phyloP scores from a whole-genome alignment of 2,797 vertebrate genomes.

The Triplophysa yarkandensis region DNA sequence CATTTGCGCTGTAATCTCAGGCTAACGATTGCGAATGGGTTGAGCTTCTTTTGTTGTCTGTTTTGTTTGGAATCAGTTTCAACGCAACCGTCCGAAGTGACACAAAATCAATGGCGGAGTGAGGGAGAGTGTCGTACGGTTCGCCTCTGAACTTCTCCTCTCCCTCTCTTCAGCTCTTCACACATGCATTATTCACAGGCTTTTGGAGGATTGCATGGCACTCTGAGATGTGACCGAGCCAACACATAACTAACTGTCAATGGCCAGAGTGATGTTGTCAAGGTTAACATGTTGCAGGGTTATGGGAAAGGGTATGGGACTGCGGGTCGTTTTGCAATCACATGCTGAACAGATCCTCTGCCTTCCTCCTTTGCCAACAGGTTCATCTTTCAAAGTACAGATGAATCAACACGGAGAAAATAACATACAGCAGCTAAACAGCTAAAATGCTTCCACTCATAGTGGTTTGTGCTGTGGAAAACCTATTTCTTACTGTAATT shows the following conservation, averaged over 20 bases:
- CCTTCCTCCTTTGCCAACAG: not conserved
- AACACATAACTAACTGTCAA: slow-evolving; percentile 70
- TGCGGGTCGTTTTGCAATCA: slow-evolving; percentile 20
- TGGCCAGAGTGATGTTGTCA: slow-evolving; percentile 65
- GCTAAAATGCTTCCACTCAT: not conserved
- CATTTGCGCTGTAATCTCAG: slow-evolving; percentile 41
- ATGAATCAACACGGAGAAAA: slow-evolving; percentile 3
- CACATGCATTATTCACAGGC: slow-evolving; percentile 73
- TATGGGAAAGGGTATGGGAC: slow-evolving; percentile 58
- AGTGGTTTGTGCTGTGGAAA: not conserved
- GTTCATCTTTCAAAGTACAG: slow-evolving; percentile 14
- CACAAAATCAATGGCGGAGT: slow-evolving; percentile 74
- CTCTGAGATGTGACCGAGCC: slow-evolving; percentile 71
- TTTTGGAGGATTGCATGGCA: slow-evolving; percentile 57
- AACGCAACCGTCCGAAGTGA: slow-evolving; percentile 62
- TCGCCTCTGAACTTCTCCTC: slow-evolving; percentile 55
- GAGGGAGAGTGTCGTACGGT: slow-evolving; percentile 54
- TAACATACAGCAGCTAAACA: not conserved
- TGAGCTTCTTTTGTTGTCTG: slow-evolving; percentile 66
- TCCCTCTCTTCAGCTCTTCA: slow-evolving; percentile 4
- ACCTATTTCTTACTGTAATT: not conserved
- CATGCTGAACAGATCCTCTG: slow-evolving; percentile 4
- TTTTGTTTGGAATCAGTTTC: slow-evolving; percentile 69
- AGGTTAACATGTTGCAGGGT: slow-evolving; percentile 71
- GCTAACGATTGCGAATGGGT: slow-evolving; percentile 66